A percentile compares a stretch with the other conserved stretches of the same genome.
phyloP scores from a whole-genome alignment of 2,888 invertebrate species.

The Sphinx pinastri region DNA sequence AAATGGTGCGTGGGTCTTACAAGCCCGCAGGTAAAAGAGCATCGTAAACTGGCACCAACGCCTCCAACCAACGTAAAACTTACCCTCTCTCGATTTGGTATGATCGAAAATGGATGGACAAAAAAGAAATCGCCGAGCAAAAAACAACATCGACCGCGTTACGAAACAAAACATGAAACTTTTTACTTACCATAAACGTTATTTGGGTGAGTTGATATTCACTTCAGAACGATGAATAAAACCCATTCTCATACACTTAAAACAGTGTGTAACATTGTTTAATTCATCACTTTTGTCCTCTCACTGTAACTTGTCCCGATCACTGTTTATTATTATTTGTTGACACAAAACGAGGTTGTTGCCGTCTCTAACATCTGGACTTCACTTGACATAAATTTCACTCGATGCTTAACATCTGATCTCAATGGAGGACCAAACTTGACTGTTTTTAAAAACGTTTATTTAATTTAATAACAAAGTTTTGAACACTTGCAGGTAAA shows the following conservation, averaged over 20 bases:
- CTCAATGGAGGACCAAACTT: constrained; percentile 40
- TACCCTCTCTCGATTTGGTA: constrained; percentile 18
- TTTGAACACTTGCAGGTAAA: constrained; percentile 64
- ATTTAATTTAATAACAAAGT: constrained; percentile 44
- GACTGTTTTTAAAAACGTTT: constrained; percentile 26
- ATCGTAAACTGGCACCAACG: constrained; percentile 18
- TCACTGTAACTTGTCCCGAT: constrained; percentile 65
- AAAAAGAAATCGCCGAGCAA: constrained; percentile 24
- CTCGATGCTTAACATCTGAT: constrained; percentile 49
- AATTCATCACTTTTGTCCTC: constrained; percentile 73
- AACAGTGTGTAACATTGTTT: constrained; percentile 76
- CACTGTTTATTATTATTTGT: constrained; percentile 80
- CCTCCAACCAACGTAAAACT: constrained; percentile 7
- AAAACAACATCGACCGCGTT: constrained; percentile 42
- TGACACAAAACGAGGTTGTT: constrained; percentile 78
- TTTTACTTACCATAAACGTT: constrained; percentile 80
- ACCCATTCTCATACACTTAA: constrained; percentile 72
- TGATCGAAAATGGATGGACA: constrained; percentile 18
- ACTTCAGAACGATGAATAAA: constrained; percentile 62
- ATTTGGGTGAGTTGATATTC: constrained; percentile 77
- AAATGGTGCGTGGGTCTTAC: constrained; percentile 6
- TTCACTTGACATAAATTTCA: constrained; percentile 69
- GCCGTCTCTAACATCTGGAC: constrained; percentile 71
- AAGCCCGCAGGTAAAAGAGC: constrained; percentile 15
- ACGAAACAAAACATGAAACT: constrained; percentile 78